Percentiles rank a stretch among this genome's conserved stretches.
phyloP scores from a whole-genome alignment of 2,797 vertebrate species.

The Lindbergichthys nudifrons region DNA sequence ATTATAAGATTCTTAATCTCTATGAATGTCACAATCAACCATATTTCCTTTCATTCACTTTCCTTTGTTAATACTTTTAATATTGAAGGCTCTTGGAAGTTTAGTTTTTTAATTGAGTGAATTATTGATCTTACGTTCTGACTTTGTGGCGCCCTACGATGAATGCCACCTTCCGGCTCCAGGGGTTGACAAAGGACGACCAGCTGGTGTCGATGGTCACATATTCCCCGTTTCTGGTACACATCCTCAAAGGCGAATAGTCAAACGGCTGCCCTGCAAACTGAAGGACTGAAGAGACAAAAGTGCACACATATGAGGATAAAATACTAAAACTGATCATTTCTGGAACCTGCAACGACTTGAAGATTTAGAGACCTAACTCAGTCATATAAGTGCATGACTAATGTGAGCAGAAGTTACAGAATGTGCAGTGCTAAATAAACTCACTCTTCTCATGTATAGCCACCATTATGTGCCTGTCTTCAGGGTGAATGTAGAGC shows the following conservation, averaged over 20 bases:
- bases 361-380: too few relatives aligned
- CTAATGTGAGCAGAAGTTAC: neutral
- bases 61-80: too few relatives aligned
- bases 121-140: constrained; percentile 86
- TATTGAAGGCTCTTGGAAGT: neutral
- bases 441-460: constrained; percentile 93
- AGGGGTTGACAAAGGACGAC: constrained; percentile 96
- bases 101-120: neutral
- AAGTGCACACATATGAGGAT: neutral
- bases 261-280: constrained; percentile 92
- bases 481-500: constrained; percentile 91
- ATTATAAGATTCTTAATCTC: too few relatives aligned
- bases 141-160: constrained; percentile 96
- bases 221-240: constrained; percentile 92
- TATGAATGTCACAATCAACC: too few relatives aligned
- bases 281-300: constrained; percentile 86
- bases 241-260: constrained; percentile 90
- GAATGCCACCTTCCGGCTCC: constrained; percentile 95
- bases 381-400: too few relatives aligned
- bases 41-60: too few relatives aligned
- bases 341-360: too few relatives aligned
- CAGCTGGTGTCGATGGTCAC: constrained; percentile 95
- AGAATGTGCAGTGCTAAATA: neutral
- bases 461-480: constrained; percentile 91
- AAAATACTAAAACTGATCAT: too few relatives aligned